Conservation (phyloP, 2,888 invertebrate species). For the Troilus luridus region DNA sequence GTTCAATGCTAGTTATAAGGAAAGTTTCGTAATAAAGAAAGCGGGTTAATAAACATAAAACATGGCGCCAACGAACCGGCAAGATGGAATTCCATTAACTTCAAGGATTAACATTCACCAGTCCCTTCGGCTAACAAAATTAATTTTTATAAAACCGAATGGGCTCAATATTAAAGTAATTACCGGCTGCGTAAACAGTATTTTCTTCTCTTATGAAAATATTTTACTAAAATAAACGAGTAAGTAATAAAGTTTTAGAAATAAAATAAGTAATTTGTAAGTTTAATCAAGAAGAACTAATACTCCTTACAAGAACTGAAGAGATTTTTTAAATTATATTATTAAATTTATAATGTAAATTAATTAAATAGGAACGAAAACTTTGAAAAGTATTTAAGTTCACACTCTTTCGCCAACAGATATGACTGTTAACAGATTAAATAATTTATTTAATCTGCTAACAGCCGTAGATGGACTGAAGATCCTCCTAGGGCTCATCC, state of each 20-base stretch:
- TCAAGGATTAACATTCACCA: slow-evolving; percentile 13
- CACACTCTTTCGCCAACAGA: no score
- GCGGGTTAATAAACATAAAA: slow-evolving; percentile 49
- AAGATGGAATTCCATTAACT: slow-evolving; percentile 43
- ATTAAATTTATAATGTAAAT: neutral
- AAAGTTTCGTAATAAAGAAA: slow-evolving; percentile 47
- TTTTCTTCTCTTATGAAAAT: neutral
- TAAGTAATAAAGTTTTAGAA: neutral
- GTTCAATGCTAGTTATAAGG: slow-evolving; percentile 28
- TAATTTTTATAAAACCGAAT: neutral
- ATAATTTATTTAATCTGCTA: no score
- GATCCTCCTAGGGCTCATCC: no score
- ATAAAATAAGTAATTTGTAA: neutral
- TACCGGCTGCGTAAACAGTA: neutral
- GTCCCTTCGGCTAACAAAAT: slow-evolving; percentile 1
- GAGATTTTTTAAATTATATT: neutral
- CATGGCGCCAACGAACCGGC: neutral
- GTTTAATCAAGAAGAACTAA: neutral
- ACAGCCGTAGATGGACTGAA: no score
- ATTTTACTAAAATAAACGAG: neutral
- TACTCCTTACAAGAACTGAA: neutral
- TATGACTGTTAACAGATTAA: no score
- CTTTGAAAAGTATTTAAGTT: no score
- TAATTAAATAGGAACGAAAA: neutral
- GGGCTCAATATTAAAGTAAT: slow-evolving; percentile 9